A percentile compares a stretch with the other conserved stretches of the same genome.
phyloP scores from a whole-genome alignment of 2,113 vertebrate species.

The Terrapene triunguis region DNA sequence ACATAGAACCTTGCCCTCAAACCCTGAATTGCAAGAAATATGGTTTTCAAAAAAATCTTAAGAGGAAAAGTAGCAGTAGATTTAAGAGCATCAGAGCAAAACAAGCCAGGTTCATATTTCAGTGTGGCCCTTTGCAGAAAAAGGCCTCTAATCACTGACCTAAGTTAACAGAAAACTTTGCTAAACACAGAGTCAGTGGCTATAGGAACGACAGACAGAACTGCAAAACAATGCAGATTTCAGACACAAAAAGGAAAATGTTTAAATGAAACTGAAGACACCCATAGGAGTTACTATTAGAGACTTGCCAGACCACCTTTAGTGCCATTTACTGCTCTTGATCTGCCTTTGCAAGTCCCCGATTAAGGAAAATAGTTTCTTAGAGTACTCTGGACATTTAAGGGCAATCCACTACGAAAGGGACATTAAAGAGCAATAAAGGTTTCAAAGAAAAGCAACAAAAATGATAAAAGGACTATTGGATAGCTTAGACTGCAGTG shows the following conservation, averaged over 20 bases:
- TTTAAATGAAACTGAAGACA: neutral
- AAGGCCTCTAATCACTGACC: neutral
- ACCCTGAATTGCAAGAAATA: neutral
- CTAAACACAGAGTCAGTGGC: neutral
- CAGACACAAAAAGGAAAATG: neutral
- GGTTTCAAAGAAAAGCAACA: neutral
- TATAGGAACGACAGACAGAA: neutral
- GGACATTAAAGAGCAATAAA: neutral
- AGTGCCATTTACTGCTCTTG: neutral
- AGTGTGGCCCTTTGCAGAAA: neutral
- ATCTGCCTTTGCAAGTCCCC: neutral
- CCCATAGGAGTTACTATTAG: neutral
- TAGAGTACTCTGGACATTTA: neutral
- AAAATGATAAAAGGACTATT: neutral
- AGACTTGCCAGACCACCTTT: neutral
- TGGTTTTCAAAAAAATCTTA: neutral
- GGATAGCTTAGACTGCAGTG: neutral
- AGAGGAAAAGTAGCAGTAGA: neutral
- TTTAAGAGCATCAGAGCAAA: constrained; percentile 11
- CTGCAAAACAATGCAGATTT: neutral
- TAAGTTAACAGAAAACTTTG: neutral
- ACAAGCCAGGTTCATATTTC: neutral
- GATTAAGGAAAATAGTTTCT: neutral
- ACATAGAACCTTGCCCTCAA: neutral
- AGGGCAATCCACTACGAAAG: neutral